phyloP scores from a whole-genome alignment of 2,888 invertebrate species.

The Argyresthia goedartella region DNA sequence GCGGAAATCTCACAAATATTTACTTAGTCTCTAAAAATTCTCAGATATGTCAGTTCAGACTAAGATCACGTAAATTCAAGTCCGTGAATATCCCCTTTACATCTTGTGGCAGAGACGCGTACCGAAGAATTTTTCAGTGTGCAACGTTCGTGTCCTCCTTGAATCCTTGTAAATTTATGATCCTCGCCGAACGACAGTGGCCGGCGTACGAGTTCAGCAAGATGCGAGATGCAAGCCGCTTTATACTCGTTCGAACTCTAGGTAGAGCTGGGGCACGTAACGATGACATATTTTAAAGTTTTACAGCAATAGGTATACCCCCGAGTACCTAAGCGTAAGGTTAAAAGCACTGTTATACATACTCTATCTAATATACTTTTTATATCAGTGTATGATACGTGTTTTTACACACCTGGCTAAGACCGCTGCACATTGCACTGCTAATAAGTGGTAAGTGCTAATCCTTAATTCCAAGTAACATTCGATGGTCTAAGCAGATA shows the following conservation, averaged over 20 bases:
- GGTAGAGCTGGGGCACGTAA: constrained; percentile 11
- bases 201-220: constrained; percentile 25
- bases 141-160: constrained; percentile 49
- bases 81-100: constrained; percentile 8
- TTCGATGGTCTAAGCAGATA: no score
- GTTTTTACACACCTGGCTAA: not conserved
- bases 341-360: not conserved
- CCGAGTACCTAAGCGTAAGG: no score
- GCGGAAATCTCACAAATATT: not conserved
- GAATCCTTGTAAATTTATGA: constrained; percentile 64
- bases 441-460: no score
- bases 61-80: constrained; percentile 10
- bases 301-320: no score
- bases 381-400: no score
- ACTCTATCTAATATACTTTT: no score
- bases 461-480: no score
- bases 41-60: constrained; percentile 7
- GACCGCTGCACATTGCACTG: constrained; percentile 21
- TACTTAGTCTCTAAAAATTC: constrained; percentile 6
- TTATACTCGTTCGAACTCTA: constrained; percentile 35
- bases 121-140: constrained; percentile 53
- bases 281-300: not conserved
- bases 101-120: constrained; percentile 29
- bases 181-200: constrained; percentile 40
- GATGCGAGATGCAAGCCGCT: constrained; percentile 29